A percentile compares a stretch with the other conserved stretches of the same genome.
These are phyloP conservation scores for Zaprionus nigranus DNA, from an alignment of 1,140 invertebrate species.

Conservation along the genomic window DNA sequence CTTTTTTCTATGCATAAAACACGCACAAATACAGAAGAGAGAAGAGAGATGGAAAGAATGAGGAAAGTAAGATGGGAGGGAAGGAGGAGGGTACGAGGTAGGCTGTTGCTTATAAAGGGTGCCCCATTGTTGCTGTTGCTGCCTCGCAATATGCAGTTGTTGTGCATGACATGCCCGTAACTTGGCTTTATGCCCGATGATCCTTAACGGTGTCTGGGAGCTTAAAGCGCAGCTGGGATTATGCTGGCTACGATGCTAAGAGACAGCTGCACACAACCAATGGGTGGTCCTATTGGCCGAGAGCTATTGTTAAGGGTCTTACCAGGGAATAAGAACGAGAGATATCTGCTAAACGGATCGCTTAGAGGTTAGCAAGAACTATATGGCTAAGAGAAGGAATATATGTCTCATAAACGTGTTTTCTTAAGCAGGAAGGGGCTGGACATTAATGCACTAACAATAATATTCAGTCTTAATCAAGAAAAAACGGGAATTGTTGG, in stretches of 20 bases:
- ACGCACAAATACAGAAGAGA: neutral
- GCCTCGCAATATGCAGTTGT: conserved; percentile 16
- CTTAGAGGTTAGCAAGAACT: neutral
- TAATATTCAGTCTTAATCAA: no score
- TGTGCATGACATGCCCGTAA: conserved; percentile 53
- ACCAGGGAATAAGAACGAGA: neutral
- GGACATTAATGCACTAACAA: no score
- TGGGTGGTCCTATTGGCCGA: conserved; percentile 1
- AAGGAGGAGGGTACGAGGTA: neutral
- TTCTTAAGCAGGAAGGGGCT: no score
- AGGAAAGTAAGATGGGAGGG: neutral
- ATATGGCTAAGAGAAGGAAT: neutral
- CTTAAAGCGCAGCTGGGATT: conserved; percentile 54
- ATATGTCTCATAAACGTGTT: no score
- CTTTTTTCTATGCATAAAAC: conserved; percentile 37
- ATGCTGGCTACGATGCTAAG: conserved; percentile 3
- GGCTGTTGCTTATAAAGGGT: conserved; percentile 38
- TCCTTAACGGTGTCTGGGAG: conserved; percentile 54
- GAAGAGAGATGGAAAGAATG: neutral
- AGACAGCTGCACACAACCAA: neutral
- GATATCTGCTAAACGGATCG: neutral
- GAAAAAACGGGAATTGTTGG: neutral
- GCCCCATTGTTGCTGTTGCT: conserved; percentile 48
- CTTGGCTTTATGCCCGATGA: conserved; percentile 60
- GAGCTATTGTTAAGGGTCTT: neutral